Base-by-base conservation (phyloP, 1,140 invertebrate species). In the Drosophila biarmipes region DNA sequence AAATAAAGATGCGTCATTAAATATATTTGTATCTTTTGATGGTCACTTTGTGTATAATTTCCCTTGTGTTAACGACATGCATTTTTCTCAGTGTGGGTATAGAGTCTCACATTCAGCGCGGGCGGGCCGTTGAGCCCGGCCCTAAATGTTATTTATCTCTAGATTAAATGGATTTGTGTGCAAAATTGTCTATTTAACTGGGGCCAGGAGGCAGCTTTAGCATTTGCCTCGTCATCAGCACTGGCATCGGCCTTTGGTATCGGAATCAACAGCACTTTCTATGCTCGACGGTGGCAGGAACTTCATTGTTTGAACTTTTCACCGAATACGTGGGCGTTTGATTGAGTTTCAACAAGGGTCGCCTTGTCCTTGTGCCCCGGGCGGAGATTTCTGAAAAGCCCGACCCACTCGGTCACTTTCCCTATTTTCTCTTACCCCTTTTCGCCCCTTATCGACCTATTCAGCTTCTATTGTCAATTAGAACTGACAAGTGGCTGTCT, bases 101-200 rank as follows among this genome's bases (percentile, higher is more conserved):
- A 69, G 67, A 46, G 40, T 48, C 64, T 42, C 34, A 10, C 43
- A 37, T 43, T 37, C 31, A 45, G 29, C 21, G 35, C 27, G 19
- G 31, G 15, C 67, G 11, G 27, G 6, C 38, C 34, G 62, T 49
- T 35, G 40, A 45, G 57, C 66, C 74, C 69, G 56, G 68, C 63
- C 51, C 58, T 66, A 77, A 79, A 89, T 89, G 84, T 87, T 87
- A 87, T 87, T 87, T 87, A 87, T 87, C 84, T 87, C 84, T 67
- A 89, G 85, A 87, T 89, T 87, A 87, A 87, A 87, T 89, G 84
- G 84, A 87, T 87, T 87, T 87, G 79, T 87, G 84, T 89, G 84
- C 80, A 89, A 87, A 87, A 87, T 87, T 87, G 84, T 87, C 84
- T 87, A 89, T 89, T 89, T 89, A 89, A 68, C 75, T 73, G 55